phyloP scores from a whole-genome alignment of 2,797 vertebrate species.

The Prionace glauca region DNA sequence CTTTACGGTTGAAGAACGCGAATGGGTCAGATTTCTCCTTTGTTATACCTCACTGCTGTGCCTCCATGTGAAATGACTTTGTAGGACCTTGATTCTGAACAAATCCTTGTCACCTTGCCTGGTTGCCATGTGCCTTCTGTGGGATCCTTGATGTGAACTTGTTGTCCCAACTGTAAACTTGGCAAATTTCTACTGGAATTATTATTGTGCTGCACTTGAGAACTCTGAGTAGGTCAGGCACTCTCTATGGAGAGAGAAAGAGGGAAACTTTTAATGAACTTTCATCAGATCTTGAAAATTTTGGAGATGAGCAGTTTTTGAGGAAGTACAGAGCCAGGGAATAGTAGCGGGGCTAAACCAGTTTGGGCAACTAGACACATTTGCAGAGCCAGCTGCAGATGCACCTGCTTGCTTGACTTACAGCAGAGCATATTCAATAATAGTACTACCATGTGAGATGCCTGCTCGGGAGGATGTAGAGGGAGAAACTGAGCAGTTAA shows the following conservation, averaged over 20 bases:
- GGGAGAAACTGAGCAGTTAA: background rate
- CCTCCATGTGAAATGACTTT: no score
- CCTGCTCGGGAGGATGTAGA: background rate
- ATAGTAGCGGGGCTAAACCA: background rate
- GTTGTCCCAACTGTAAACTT: no score
- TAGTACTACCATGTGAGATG: background rate
- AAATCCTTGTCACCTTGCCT: no score
- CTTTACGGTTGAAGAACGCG: no score
- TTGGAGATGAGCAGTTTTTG: background rate
- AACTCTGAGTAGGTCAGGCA: background rate
- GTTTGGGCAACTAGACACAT: background rate
- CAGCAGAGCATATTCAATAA: background rate
- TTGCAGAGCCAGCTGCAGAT: background rate
- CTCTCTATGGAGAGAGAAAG: background rate
- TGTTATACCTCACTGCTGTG: no score
- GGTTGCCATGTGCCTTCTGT: no score
- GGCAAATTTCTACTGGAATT: no score
- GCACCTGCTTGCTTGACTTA: background rate
- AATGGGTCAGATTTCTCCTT: no score
- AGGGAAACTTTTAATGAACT: background rate
- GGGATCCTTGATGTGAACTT: no score
- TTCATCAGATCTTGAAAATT: background rate
- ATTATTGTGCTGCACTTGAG: no score
- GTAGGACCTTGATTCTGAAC: no score
- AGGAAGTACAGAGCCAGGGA: background rate